These are phyloP conservation scores for Odontomachus brunneus DNA, from an alignment of 1,140 invertebrate genomes.

Conservation along the genomic window DNA sequence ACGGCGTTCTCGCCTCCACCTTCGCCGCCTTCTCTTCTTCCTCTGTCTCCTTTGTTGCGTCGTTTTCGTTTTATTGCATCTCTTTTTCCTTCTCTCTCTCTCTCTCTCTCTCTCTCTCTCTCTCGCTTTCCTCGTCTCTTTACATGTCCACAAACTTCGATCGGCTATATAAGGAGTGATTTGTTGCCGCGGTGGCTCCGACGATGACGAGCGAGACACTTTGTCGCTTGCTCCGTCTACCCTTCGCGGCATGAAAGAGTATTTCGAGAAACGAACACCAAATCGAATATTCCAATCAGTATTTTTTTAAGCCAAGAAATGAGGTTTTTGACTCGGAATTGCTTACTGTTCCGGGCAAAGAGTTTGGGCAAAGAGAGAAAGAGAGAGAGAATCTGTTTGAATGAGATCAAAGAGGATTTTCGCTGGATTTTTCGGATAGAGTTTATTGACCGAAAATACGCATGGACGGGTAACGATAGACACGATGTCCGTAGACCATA, in stretches of 20 bases:
- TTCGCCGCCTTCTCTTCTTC: neutral
- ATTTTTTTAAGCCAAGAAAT: neutral
- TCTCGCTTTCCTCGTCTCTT: constrained; percentile 47
- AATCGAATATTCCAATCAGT: constrained; percentile 10
- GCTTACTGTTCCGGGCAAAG: too few relatives aligned
- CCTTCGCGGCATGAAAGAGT: neutral
- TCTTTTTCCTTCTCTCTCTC: neutral
- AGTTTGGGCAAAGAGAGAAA: too few relatives aligned
- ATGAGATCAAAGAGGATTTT: constrained; percentile 8
- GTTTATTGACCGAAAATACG: constrained; percentile 33
- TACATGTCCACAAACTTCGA: constrained; percentile 63
- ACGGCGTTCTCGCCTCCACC: constrained; percentile 37
- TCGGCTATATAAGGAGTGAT: constrained; percentile 70
- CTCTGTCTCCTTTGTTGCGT: constrained; percentile 11
- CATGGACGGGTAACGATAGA: constrained; percentile 19
- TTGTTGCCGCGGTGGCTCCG: constrained; percentile 54
- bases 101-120: constrained; percentile 14
- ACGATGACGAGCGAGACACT: constrained; percentile 43
- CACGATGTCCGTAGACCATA: constrained; percentile 21
- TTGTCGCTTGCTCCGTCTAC: constrained; percentile 46
- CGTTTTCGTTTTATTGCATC: constrained; percentile 26
- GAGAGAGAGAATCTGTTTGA: constrained; percentile 2
- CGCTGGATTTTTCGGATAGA: neutral
- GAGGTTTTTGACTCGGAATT: neutral
- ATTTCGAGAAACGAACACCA: neutral